phyloP scores from a whole-genome alignment of 2,797 vertebrate species.

The Dicrostonyx torquatus region DNA sequence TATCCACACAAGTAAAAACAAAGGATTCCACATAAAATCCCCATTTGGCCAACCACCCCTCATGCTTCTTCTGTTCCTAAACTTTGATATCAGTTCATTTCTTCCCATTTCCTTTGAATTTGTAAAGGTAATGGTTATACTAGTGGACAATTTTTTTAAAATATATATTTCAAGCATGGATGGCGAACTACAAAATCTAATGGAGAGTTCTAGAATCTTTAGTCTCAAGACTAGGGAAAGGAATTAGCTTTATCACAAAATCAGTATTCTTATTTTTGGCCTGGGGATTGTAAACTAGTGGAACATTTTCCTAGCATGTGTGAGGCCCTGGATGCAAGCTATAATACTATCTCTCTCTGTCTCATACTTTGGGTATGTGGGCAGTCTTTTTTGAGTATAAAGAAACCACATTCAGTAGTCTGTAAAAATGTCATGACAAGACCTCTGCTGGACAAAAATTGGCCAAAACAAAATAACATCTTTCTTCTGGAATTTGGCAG shows the following conservation, averaged over 20 bases:
- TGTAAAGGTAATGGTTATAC: slow-evolving; percentile 25
- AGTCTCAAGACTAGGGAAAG: slow-evolving; percentile 33
- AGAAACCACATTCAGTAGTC: slow-evolving; percentile 39
- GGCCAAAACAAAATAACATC: slow-evolving; percentile 63
- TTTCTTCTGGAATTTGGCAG: slow-evolving; percentile 59
- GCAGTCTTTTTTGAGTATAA: slow-evolving; percentile 51
- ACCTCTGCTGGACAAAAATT: slow-evolving; percentile 60
- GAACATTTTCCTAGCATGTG: neutral
- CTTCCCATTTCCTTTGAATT: slow-evolving; percentile 20
- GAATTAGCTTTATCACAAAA: slow-evolving; percentile 40
- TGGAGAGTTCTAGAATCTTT: slow-evolving; percentile 46
- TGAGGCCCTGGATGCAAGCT: neutral
- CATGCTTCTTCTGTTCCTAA: slow-evolving; percentile 3
- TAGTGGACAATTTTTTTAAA: neutral
- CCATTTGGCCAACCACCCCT: neutral
- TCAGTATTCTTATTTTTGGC: slow-evolving; percentile 18
- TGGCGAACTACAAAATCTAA: slow-evolving; percentile 41
- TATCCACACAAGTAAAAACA: neutral
- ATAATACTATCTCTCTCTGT: no score
- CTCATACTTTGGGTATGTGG: neutral
- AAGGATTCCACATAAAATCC: slow-evolving; percentile 38
- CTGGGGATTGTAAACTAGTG: neutral
- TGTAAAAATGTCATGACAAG: slow-evolving; percentile 61
- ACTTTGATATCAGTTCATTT: slow-evolving; percentile 19
- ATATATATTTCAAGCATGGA: slow-evolving; percentile 25